Percentiles rank a stretch among this genome's conserved stretches.
These are phyloP conservation scores for Triplophysa dalaica DNA, from an alignment of 2,113 vertebrate species.

Conservation along the genomic window DNA sequence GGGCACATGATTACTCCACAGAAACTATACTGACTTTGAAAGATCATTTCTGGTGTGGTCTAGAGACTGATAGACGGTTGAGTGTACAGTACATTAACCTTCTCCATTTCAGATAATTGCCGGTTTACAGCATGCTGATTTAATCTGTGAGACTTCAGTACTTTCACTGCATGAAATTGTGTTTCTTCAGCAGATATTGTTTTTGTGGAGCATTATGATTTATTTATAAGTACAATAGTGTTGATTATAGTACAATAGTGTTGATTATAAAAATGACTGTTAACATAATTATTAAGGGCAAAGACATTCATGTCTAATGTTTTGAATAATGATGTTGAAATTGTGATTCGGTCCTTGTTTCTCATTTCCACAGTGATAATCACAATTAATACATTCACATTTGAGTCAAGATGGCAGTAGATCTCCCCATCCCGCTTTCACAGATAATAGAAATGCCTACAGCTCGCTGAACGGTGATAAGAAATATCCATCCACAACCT, in stretches of 20 bases:
- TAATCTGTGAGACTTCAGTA: not conserved
- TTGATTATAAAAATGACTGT: constrained; percentile 7
- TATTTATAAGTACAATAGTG: not conserved
- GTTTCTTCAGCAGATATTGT: constrained; percentile 11
- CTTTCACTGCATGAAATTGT: not conserved
- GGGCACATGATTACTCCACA: constrained; percentile 10
- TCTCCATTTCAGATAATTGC: constrained; percentile 25
- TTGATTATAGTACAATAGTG: not conserved
- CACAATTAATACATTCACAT: constrained; percentile 1
- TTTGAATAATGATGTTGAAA: no score
- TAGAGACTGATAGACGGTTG: constrained; percentile 15
- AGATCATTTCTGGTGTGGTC: constrained; percentile 11
- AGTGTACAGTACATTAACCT: constrained; percentile 17
- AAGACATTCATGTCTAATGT: not conserved
- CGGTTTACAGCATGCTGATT: constrained; percentile 18
- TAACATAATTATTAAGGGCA: constrained; percentile 4
- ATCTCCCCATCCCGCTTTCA: not conserved
- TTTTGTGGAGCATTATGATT: not conserved
- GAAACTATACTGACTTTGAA: constrained; percentile 19
- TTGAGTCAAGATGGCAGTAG: constrained; percentile 20
- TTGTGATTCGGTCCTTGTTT: not conserved
- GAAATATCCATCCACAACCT: constrained; percentile 44
- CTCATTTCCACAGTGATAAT: not conserved
- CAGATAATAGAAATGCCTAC: constrained; percentile 32
- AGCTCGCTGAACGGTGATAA: constrained; percentile 29